Evolutionary conservation across 2,113 vertebrate species (phyloP).

Genomic region (Felis chaus): DNA sequence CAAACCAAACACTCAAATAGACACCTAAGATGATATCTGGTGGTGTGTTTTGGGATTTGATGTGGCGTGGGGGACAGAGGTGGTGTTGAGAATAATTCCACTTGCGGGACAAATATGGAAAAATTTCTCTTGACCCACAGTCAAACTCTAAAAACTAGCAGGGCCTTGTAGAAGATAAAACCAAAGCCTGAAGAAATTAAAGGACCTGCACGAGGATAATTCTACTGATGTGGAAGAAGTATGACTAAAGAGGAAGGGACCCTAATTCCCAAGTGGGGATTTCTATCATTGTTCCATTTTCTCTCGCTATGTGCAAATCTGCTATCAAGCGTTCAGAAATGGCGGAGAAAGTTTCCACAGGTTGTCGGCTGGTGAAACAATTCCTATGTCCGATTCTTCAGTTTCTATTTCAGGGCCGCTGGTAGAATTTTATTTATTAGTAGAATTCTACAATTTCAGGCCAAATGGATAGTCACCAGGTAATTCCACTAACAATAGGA

Average conservation of each 20-base stretch:
- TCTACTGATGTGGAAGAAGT: neutral
- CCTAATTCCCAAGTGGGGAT: neutral
- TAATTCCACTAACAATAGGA: neutral
- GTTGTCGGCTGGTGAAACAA: neutral
- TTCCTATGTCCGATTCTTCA: neutral
- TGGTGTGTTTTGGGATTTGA: neutral
- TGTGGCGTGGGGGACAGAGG: neutral
- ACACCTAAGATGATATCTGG: neutral
- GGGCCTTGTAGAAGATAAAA: neutral
- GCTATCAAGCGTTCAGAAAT: neutral
- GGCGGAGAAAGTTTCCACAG: neutral
- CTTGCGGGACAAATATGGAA: neutral
- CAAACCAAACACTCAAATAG: slow-evolving; percentile 25
- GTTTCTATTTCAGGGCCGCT: neutral
- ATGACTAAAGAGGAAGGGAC: neutral
- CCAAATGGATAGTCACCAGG: neutral
- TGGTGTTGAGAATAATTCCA: neutral
- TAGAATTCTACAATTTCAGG: slow-evolving; percentile 7
- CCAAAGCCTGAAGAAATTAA: slow-evolving; percentile 38
- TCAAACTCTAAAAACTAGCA: neutral
- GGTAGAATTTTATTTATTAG: neutral
- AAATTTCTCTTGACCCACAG: neutral
- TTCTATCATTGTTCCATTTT: neutral
- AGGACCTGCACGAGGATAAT: neutral
- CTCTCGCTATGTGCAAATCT: neutral